Base-by-base conservation (phyloP, 2,888 invertebrate species). In the Cataglyphis rosenhaueri region DNA sequence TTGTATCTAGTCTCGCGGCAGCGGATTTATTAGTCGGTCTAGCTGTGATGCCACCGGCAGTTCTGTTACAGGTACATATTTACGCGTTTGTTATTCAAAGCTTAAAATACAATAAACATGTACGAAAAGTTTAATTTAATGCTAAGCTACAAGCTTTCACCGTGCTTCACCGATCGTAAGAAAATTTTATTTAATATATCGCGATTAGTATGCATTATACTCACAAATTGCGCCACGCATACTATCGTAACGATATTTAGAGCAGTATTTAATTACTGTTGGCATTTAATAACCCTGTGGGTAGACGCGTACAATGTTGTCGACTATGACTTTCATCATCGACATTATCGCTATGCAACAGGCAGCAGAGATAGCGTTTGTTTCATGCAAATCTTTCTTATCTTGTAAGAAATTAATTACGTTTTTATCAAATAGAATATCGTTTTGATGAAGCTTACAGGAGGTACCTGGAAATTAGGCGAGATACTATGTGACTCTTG, bases 41-140 rank as follows among this genome's bases (percentile, higher is more conserved):
- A 48, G 97, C 98, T 92, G 99, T 99, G 0, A 97, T 99, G 97
- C 99, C 99, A 2, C 98, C 98, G 66, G 98, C 98, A n/a, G 98
- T 98, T 10, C 83, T 93, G 68, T 83, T 93, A 55, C 93, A 93
- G 92, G 93, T 93, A 92, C 74, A 88, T 86, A 87, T 18, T 21
- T 21, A 21, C 21, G 21, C 57, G 32, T 32, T 68, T 8, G 9
- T 59, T 32, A 21, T n/a, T 25, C 5, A n/a, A 15, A 5, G 1
- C 1, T 48, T 61, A 59, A 79, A 61, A 59, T 44, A 44, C 32
- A 78, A 59, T 68, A 44, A 68, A 68, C 32, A 4, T 21, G 32
- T 21, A 21, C 12, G 12, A 59, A 32, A 59, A 12, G 44, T 57
- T 18, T 55, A 21, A 59, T 79, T 59, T n/a, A 2, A 3, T 59